phyloP scores from a whole-genome alignment of 1,140 invertebrate species.

The Argopecten irradians region DNA sequence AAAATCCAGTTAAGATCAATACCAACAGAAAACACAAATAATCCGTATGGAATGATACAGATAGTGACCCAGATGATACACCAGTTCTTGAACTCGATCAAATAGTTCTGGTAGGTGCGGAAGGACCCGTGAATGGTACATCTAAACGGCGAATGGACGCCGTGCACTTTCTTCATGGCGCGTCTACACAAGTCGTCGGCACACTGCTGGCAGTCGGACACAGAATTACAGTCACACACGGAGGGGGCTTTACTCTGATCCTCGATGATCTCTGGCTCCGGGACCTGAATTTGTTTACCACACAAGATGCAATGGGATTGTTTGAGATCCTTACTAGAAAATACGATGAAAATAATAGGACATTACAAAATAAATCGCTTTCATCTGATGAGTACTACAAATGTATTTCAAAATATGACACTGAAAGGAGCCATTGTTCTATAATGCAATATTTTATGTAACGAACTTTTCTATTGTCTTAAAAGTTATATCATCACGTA shows the following conservation, averaged over 20 bases:
- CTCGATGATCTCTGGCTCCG: not conserved
- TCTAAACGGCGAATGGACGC: conserved; percentile 21
- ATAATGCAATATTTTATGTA: no score
- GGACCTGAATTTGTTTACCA: not conserved
- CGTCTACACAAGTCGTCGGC: not conserved
- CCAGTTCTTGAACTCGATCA: conserved; percentile 68
- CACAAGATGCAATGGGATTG: not conserved
- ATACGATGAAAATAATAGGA: no score
- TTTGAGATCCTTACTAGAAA: not conserved
- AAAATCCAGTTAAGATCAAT: conserved; percentile 67
- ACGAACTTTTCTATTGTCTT: no score
- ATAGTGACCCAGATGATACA: conserved; percentile 68
- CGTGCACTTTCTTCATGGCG: not conserved
- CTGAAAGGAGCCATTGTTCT: no score
- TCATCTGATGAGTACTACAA: no score
- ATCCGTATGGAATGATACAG: conserved; percentile 61
- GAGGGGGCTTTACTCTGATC: not conserved
- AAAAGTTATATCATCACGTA: no score
- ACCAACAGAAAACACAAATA: conserved; percentile 52
- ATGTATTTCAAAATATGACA: no score
- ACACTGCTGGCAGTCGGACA: not conserved
- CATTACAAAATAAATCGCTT: no score
- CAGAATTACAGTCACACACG: not conserved
- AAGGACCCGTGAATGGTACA: conserved; percentile 50
- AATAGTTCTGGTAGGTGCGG: conserved; percentile 66